Evolutionary conservation across 2,113 vertebrate species (phyloP).

Genomic region (Bos javanicus): DNA sequence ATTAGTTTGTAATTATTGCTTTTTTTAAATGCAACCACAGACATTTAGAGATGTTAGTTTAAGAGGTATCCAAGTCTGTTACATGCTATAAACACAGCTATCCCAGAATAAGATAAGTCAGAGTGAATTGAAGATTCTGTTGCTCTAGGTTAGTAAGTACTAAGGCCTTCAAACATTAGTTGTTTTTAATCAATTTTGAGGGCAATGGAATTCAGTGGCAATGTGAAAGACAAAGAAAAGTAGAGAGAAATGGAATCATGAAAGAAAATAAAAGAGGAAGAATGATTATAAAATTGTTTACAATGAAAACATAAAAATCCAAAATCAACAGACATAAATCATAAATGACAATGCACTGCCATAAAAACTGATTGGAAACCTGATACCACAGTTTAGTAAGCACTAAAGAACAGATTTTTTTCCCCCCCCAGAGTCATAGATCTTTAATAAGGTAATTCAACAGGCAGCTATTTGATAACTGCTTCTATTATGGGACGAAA

Average conservation of each 20-base stretch:
- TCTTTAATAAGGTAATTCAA: slow-evolving; percentile 67
- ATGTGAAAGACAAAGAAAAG: slow-evolving; percentile 68
- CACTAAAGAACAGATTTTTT: slow-evolving; percentile 60
- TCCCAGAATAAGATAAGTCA: slow-evolving; percentile 69
- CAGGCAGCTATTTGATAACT: slow-evolving; percentile 70
- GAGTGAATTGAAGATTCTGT: slow-evolving; percentile 50
- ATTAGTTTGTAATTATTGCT: slow-evolving; percentile 76
- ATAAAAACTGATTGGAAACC: slow-evolving; percentile 85
- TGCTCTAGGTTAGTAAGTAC: slow-evolving; percentile 84
- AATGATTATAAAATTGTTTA: slow-evolving; percentile 47
- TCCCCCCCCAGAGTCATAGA: slow-evolving; percentile 23
- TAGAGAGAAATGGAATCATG: slow-evolving; percentile 66
- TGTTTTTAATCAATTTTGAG: slow-evolving; percentile 73
- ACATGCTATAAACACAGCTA: slow-evolving; percentile 57
- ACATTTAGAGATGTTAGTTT: slow-evolving; percentile 84
- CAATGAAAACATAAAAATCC: slow-evolving; percentile 68
- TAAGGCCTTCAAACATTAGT: slow-evolving; percentile 81
- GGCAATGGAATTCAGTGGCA: slow-evolving; percentile 82
- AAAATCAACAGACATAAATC: slow-evolving; percentile 82
- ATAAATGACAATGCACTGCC: slow-evolving; percentile 82
- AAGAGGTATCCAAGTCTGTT: slow-evolving; percentile 77
- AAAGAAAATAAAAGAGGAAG: slow-evolving; percentile 70
- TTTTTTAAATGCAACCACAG: slow-evolving; percentile 92
- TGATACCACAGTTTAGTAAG: slow-evolving; percentile 75
- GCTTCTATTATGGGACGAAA: background rate